Conservation (phyloP, 2,113 vertebrate genomes). For the Podiceps cristatus region DNA sequence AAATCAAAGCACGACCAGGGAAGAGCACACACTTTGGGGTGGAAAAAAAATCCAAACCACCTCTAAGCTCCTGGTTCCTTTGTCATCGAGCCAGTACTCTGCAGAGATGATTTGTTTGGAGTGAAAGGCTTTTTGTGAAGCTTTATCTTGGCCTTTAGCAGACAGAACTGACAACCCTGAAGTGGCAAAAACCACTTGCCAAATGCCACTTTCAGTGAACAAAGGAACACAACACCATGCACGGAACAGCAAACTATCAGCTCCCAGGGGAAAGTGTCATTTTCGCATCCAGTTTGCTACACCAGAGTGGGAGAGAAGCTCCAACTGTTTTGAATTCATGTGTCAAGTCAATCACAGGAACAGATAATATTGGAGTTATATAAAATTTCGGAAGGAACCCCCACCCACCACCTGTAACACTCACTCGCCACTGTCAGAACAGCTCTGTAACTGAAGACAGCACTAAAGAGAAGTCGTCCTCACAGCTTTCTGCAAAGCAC, state of each 20-base stretch:
- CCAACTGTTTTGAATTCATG: slow-evolving; percentile 45
- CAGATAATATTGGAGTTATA: slow-evolving; percentile 55
- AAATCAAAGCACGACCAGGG: slow-evolving; percentile 59
- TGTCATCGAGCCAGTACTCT: background rate
- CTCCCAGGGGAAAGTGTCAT: slow-evolving; percentile 32
- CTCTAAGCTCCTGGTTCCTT: slow-evolving; percentile 47
- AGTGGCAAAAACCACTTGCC: slow-evolving; percentile 68
- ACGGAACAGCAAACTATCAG: slow-evolving; percentile 25
- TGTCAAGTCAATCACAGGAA: slow-evolving; percentile 53
- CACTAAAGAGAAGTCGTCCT: slow-evolving; percentile 41
- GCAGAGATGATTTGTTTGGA: slow-evolving; percentile 48
- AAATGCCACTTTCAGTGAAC: slow-evolving; percentile 46
- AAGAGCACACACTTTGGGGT: background rate
- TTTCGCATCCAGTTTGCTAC: slow-evolving; percentile 45
- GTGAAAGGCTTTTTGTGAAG: slow-evolving; percentile 37
- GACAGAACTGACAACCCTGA: slow-evolving; percentile 59
- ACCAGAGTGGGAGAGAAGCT: slow-evolving; percentile 38
- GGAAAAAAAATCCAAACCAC: slow-evolving; percentile 16
- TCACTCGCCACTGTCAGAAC: slow-evolving; percentile 68
- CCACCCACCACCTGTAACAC: slow-evolving; percentile 71
- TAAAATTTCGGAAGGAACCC: slow-evolving; percentile 73
- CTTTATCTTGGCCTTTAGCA: slow-evolving; percentile 73
- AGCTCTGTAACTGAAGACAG: slow-evolving; percentile 67
- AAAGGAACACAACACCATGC: slow-evolving; percentile 68
- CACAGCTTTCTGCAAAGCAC: slow-evolving; percentile 45